A percentile compares a stretch with the other conserved stretches of the same genome.
Evolutionary conservation across 53 echinoderm and acorn worm genomes (phyloP).

Genomic region (Apostichopus leukothele): DNA sequence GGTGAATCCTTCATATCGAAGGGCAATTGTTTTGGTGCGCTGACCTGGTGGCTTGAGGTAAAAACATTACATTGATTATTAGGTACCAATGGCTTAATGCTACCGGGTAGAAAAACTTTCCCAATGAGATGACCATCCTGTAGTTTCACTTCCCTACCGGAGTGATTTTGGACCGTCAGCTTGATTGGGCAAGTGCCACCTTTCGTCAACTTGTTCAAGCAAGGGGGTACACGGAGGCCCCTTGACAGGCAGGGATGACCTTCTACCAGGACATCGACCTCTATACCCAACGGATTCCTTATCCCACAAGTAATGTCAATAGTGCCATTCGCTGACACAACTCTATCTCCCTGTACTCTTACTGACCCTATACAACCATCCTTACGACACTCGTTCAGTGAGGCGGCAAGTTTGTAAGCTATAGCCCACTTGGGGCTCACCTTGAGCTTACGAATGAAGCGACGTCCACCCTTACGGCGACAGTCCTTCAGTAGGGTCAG

Average conservation of each 20-base stretch:
- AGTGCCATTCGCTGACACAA: background rate
- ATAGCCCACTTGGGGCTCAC: background rate
- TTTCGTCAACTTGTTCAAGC: background rate
- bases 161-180: constrained; percentile 2
- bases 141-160: background rate
- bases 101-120: no score
- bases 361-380: background rate
- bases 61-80: background rate
- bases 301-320: background rate
- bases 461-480: constrained; percentile 25
- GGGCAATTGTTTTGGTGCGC: background rate
- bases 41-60: background rate
- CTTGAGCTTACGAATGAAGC: constrained; percentile 13
- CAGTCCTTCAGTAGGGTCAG: constrained; percentile 25
- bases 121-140: no score
- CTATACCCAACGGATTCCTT: constrained; percentile 7
- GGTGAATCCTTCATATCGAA: constrained; percentile 53
- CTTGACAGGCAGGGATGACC: background rate
- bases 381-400: background rate
- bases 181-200: background rate
- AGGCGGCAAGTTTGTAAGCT: background rate
- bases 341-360: background rate
- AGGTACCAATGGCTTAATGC: background rate
- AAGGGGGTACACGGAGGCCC: background rate
- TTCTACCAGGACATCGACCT: constrained; percentile 24